Evolutionary conservation across 2,888 invertebrate species (phyloP), one percentile per base, ranked within the genome.

Genomic region (Calephelis perditalis): DNA sequence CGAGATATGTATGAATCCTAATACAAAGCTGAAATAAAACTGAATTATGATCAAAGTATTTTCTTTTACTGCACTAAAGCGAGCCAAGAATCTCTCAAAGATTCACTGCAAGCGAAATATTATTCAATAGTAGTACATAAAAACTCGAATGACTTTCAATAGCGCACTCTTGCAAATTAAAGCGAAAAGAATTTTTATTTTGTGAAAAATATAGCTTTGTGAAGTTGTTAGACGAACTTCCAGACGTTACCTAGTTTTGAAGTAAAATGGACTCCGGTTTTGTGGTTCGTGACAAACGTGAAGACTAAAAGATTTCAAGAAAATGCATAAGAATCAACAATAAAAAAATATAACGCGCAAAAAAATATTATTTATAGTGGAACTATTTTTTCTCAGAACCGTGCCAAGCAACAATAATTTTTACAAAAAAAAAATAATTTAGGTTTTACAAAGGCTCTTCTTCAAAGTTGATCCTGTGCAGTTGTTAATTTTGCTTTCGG

Each of bases 191-290:
- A 54, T 37, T 61, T 43, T 36, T 37, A 56, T 57, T 46, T 56
- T 49, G 26, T 43, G 15, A 56, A 58, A 56, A 47, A 37, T 40
- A 12, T 43, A 36, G 52, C 52, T 45, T 59, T 56, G 47, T 40
- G 37, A 63, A 63, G 55, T 63, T 58, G 60, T 63, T 60, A 36
- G 49, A 60, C 58, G 47, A 52, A 59, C 59, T 62, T 57, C 45
- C 40, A 47, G 52, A 52, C 36, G 35, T 52, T 52, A 52, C 52
- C 35, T 7, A 52, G 52, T 52, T 36, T 52, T 35, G 7, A 10
- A 36, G 36, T 36, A 36, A 54, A 35, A n/a, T n/a, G 35, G 35
- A 35, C 35, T 36, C 11, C 52, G 36, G 35, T 54, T 54, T 36
- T 10, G 52, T n/a, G 36, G 52, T 36, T 9, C 52, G 52, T 54